Evolutionary conservation across 37 sponge, comb jelly and placozoan genomes (phyloP).

Genomic region (Oopsacas minuta): DNA sequence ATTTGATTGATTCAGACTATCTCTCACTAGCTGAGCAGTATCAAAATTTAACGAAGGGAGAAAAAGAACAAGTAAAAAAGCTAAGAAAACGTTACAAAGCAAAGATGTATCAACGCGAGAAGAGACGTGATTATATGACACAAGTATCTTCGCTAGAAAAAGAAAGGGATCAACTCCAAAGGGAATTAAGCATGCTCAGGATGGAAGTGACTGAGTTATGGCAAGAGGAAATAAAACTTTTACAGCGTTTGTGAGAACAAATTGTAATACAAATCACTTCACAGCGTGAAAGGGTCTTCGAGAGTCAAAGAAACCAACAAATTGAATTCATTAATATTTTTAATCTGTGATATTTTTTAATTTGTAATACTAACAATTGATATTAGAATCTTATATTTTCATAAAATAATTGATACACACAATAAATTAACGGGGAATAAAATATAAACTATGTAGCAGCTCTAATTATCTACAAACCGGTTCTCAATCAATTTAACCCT

Average conservation of each 20-base stretch:
- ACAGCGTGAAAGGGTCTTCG: neutral
- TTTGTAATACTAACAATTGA: neutral
- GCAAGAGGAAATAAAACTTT: constrained; percentile 4
- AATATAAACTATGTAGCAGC: too few relatives aligned
- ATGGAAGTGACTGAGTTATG: constrained; percentile 7
- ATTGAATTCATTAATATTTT: neutral
- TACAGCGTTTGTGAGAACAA: neutral
- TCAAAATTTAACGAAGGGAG: constrained; percentile 1
- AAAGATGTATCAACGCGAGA: constrained; percentile 7
- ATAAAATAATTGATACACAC: too few relatives aligned
- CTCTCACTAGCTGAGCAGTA: neutral
- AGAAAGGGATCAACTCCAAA: neutral
- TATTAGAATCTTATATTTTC: neutral
- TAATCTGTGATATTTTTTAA: neutral
- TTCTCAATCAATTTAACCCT: too few relatives aligned
- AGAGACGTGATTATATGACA: constrained; percentile 10
- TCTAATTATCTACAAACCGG: too few relatives aligned
- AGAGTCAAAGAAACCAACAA: neutral
- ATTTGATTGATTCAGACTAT: neutral
- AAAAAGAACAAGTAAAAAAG: constrained; percentile 7
- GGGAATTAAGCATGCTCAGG: neutral
- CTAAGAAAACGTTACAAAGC: neutral
- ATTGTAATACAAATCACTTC: neutral
- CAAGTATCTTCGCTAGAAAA: neutral
- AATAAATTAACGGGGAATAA: too few relatives aligned